Evolutionary conservation across 2,888 invertebrate genomes (phyloP).

Genomic region (Oscheius myriophilus): DNA sequence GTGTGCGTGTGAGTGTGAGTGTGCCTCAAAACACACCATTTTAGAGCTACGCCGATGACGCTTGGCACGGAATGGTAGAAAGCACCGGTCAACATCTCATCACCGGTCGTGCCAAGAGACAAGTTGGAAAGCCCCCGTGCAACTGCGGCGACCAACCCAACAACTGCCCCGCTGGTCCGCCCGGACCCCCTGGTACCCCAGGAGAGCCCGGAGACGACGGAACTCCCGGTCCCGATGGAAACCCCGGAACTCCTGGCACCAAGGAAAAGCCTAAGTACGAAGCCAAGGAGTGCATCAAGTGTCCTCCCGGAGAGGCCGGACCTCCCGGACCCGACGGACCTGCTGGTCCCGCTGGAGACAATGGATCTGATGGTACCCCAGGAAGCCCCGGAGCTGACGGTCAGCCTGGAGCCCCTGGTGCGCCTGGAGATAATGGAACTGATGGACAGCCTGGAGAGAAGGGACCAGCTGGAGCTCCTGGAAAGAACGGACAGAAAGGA

Average conservation of each 20-base stretch:
- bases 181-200: constrained; percentile 4
- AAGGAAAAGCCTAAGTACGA: constrained; percentile 32
- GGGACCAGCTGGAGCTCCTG: constrained; percentile 13
- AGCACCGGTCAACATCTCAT: background rate
- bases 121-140: background rate
- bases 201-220: constrained; percentile 55
- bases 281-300: constrained; percentile 14
- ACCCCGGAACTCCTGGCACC: constrained; percentile 34
- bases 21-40: background rate
- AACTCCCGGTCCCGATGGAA: constrained; percentile 44
- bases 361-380: constrained; percentile 20
- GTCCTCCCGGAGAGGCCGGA: constrained; percentile 35
- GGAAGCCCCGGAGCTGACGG: constrained; percentile 41
- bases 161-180: background rate
- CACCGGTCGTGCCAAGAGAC: background rate
- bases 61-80: too few relatives aligned
- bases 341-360: constrained; percentile 44
- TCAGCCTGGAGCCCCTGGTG: constrained; percentile 37
- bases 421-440: constrained; percentile 28
- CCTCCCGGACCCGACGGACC: constrained; percentile 47
- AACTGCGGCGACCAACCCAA: constrained; percentile 9
- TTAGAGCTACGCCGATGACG: too few relatives aligned
- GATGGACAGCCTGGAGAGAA: constrained; percentile 21
- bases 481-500: constrained; percentile 20
- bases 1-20: background rate